Percentiles rank a stretch among this genome's conserved stretches.
Conservation (phyloP, 2,888 invertebrate species). For the Drosophila sordidula region DNA sequence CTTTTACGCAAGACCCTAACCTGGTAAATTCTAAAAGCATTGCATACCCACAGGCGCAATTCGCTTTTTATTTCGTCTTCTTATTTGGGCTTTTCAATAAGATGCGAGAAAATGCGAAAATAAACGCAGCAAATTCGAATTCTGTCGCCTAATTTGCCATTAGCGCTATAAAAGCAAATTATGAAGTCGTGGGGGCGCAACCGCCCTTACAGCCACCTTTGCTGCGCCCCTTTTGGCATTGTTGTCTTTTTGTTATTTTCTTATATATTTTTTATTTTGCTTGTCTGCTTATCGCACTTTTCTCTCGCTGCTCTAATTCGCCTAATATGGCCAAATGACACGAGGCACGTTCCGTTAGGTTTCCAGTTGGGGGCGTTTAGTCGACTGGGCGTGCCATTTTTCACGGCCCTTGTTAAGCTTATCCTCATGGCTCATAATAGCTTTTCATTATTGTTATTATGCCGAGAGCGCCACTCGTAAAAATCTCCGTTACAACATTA, state of each 20-base stretch:
- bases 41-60: neutral
- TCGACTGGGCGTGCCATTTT: constrained; percentile 73
- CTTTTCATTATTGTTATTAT: constrained; percentile 84
- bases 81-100: constrained; percentile 34
- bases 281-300: constrained; percentile 54
- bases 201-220: neutral
- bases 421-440: constrained; percentile 81
- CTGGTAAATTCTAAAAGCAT: too few relatives aligned
- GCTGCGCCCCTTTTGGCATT: neutral
- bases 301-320: constrained; percentile 70
- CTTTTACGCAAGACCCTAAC: too few relatives aligned
- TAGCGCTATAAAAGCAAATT: constrained; percentile 77
- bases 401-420: constrained; percentile 61
- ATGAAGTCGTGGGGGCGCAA: constrained; percentile 46
- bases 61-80: neutral
- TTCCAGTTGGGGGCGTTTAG: constrained; percentile 21
- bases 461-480: constrained; percentile 72
- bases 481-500: constrained; percentile 83
- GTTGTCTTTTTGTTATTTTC: constrained; percentile 11
- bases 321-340: constrained; percentile 76
- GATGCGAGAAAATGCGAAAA: constrained; percentile 31
- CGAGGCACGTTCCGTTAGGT: constrained; percentile 38
- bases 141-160: constrained; percentile 78
- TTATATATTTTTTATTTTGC: constrained; percentile 7
- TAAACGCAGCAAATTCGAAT: constrained; percentile 36